Evolutionary conservation across 2,888 invertebrate species (phyloP).

Genomic region (Prenolepis imparis): DNA sequence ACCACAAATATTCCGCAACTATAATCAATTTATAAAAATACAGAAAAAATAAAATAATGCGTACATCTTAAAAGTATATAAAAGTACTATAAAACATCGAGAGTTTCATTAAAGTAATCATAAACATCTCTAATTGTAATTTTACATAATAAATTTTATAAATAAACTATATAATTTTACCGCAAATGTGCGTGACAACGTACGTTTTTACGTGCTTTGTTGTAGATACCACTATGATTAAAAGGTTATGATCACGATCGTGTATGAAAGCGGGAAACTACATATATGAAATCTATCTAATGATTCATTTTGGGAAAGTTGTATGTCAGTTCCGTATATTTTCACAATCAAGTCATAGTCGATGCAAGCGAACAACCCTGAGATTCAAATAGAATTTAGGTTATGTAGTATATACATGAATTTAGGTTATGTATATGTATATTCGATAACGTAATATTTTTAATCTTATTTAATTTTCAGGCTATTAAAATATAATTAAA

Average conservation of each 20-base stretch:
- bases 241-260: background rate
- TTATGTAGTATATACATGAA: too few species aligned
- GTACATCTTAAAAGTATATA: background rate
- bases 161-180: too few species aligned
- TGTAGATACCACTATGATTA: background rate
- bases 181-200: background rate
- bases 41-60: background rate
- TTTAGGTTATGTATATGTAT: background rate
- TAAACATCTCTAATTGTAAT: background rate
- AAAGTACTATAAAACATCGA: background rate
- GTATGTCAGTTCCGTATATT: conserved; percentile 25
- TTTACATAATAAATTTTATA: background rate
- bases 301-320: conserved; percentile 1
- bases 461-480: background rate
- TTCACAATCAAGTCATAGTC: conserved; percentile 4
- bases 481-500: background rate
- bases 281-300: conserved; percentile 9
- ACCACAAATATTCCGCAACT: background rate
- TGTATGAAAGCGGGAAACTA: conserved; percentile 1
- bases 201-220: background rate
- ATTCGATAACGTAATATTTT: background rate
- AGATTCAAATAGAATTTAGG: conserved; percentile 24
- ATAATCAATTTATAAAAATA: background rate
- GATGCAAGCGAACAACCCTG: background rate
- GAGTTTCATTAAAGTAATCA: background rate